These are phyloP conservation scores for Saguinus imperator DNA, from an alignment of 2,113 vertebrate genomes.

Conservation along the genomic window DNA sequence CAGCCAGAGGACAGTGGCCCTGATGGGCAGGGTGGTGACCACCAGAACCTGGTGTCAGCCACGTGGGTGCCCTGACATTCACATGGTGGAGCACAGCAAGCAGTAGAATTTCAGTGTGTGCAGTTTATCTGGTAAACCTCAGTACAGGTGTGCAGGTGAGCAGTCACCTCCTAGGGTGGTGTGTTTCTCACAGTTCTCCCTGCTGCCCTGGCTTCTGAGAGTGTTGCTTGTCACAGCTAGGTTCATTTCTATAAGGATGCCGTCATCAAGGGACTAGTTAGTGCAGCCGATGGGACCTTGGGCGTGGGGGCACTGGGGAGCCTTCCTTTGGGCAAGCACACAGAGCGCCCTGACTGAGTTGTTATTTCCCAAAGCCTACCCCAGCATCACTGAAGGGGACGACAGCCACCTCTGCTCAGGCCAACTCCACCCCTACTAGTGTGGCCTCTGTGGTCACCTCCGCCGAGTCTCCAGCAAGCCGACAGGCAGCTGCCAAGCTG, in stretches of 20 bases:
- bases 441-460: slow-evolving; percentile 83
- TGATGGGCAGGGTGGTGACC: not conserved
- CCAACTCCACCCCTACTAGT: slow-evolving; percentile 74
- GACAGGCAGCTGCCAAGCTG: slow-evolving; percentile 96
- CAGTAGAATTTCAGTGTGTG: not conserved
- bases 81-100: not conserved
- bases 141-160: not conserved
- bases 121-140: not conserved
- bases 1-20: not conserved
- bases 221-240: not conserved
- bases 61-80: not conserved
- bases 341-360: not conserved
- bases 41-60: not conserved
- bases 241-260: not conserved
- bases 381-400: slow-evolving; percentile 92
- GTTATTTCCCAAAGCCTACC: slow-evolving; percentile 85
- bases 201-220: not conserved
- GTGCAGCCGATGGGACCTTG: not conserved
- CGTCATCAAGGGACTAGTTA: not conserved
- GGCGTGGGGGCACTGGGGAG: fast-evolving
- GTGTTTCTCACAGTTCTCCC: not conserved
- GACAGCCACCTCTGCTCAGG: slow-evolving; percentile 81
- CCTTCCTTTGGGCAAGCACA: not conserved
- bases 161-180: not conserved
- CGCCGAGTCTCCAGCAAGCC: slow-evolving; percentile 93